Evolutionary conservation across 2,797 vertebrate genomes (phyloP).

Genomic region (Odontamblyopus rebecca): DNA sequence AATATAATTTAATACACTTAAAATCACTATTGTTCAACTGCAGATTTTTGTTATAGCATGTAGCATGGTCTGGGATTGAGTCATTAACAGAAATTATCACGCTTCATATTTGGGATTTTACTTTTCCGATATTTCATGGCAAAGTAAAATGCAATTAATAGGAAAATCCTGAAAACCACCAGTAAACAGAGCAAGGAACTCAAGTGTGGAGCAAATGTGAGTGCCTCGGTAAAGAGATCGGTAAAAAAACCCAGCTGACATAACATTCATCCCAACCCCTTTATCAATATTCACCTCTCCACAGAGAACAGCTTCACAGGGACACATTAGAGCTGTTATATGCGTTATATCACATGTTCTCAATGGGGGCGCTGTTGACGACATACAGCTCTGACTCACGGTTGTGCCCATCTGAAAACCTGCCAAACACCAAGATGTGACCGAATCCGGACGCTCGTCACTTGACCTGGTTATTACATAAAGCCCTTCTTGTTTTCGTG

Average conservation of each 20-base stretch:
- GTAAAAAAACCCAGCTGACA: background rate
- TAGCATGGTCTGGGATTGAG: too few species aligned
- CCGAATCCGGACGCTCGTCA: constrained; percentile 5
- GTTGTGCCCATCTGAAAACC: background rate
- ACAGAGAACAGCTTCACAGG: background rate
- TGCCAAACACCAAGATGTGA: constrained; percentile 4
- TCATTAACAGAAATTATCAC: too few species aligned
- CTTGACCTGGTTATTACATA: constrained; percentile 15
- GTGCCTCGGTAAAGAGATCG: too few species aligned
- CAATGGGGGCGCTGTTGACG: background rate
- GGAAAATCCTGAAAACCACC: too few species aligned
- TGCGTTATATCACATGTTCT: background rate
- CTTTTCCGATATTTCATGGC: too few species aligned
- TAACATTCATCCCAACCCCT: background rate
- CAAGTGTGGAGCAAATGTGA: too few species aligned
- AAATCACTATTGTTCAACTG: too few species aligned
- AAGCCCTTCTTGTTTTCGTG: background rate
- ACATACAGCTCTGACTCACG: background rate
- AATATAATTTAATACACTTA: too few species aligned
- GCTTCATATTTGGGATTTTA: too few species aligned
- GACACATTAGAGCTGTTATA: background rate
- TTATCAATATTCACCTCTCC: background rate
- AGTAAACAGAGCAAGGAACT: too few species aligned
- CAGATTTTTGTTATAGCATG: too few species aligned
- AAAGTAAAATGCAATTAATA: too few species aligned